Percentiles rank a stretch among this genome's conserved stretches.
Evolutionary conservation across 2,797 vertebrate genomes (phyloP).

Genomic region (Myotis planiceps): DNA sequence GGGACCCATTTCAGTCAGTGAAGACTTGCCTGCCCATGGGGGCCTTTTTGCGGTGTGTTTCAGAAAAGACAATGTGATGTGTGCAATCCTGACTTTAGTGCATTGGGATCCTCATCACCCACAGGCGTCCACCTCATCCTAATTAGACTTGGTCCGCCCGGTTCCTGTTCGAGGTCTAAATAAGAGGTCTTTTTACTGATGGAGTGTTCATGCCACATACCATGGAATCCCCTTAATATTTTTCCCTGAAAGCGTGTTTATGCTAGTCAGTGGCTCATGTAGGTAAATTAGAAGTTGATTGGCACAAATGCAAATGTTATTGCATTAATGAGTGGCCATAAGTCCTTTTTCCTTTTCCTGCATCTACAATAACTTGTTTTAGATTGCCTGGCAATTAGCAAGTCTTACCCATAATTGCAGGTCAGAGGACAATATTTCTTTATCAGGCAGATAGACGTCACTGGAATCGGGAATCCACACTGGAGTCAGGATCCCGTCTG

Average conservation of each 20-base stretch:
- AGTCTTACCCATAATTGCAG: background rate
- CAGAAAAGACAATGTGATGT: background rate
- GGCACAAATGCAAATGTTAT: conserved; percentile 25
- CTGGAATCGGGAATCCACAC: background rate
- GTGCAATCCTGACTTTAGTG: background rate
- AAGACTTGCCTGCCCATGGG: background rate
- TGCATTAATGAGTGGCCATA: background rate
- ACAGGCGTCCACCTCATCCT: background rate
- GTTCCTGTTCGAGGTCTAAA: background rate
- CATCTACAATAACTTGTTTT: conserved; percentile 22
- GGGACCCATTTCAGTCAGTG: background rate
- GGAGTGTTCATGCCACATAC: background rate
- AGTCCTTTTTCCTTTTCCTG: background rate
- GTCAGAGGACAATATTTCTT: background rate
- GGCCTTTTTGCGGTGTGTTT: background rate
- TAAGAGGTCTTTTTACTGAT: background rate
- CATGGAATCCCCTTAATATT: background rate
- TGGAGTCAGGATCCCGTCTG: background rate
- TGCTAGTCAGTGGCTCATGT: background rate
- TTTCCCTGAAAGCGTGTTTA: background rate
- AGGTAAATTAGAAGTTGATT: conserved; percentile 19
- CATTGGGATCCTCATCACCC: background rate
- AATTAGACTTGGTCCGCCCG: no score
- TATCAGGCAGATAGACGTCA: background rate
- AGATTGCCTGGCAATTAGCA: conserved; percentile 29